These are phyloP conservation scores for Hydrozoanthus tunicans DNA, from an alignment of 64 coral and sea anemone genomes.

Conservation along the genomic window DNA sequence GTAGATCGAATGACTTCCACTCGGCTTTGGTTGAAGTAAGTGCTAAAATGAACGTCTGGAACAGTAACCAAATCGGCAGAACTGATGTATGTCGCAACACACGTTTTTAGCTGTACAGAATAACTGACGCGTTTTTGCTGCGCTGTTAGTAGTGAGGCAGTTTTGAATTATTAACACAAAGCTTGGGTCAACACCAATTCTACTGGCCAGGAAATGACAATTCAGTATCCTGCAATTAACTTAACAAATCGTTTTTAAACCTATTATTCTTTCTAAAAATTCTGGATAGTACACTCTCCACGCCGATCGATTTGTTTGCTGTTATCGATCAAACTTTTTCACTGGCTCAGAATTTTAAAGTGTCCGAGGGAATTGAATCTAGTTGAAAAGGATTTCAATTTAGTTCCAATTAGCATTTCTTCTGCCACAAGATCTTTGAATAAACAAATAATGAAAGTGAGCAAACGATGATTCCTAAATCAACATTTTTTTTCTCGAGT, in stretches of 20 bases:
- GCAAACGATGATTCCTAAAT: too few species aligned
- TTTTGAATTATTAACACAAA: conserved; percentile 13
- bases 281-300: too few species aligned
- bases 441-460: too few species aligned
- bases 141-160: not conserved
- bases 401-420: too few species aligned
- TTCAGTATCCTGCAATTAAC: conserved; percentile 16
- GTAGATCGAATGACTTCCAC: too few species aligned
- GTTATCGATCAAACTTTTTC: too few species aligned
- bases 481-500: too few species aligned
- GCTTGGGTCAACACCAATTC: conserved; percentile 9
- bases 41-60: not conserved
- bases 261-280: not conserved
- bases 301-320: too few species aligned
- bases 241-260: not conserved
- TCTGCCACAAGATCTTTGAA: too few species aligned
- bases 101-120: not conserved
- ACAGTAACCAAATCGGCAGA: not conserved
- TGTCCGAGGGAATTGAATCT: too few species aligned
- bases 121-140: not conserved
- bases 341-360: too few species aligned
- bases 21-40: not conserved
- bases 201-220: conserved; percentile 11
- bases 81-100: not conserved
- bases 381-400: too few species aligned